These are phyloP conservation scores for Palloptera scutellata DNA, from an alignment of 2,888 invertebrate genomes.

Conservation along the genomic window DNA sequence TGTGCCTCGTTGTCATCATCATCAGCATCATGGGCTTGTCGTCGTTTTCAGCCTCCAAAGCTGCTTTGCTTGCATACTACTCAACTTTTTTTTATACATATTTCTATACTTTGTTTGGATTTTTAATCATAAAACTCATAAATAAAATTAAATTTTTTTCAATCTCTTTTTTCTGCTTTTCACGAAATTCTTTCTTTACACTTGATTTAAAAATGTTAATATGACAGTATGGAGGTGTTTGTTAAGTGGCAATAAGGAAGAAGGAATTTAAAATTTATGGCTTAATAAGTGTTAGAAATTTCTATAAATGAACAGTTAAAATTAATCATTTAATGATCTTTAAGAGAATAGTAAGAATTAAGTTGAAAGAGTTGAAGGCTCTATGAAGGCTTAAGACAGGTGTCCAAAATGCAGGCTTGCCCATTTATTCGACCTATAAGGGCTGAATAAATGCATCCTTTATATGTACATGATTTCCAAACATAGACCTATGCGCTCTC, in stretches of 20 bases:
- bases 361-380: no score
- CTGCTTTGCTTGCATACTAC: no score
- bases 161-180: no score
- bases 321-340: no score
- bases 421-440: no score
- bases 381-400: no score
- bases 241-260: slow-evolving; percentile 15
- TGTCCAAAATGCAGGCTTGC: no score
- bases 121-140: slow-evolving; percentile 19
- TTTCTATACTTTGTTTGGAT: background rate
- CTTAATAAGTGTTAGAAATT: slow-evolving; percentile 24
- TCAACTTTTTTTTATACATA: background rate
- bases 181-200: background rate
- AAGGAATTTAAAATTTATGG: slow-evolving; percentile 25
- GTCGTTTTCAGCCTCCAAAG: no score
- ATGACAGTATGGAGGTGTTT: slow-evolving; percentile 15
- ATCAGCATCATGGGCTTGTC: background rate
- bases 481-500: no score
- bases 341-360: no score
- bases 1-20: slow-evolving; percentile 2
- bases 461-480: no score
- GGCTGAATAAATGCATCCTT: no score
- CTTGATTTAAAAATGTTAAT: background rate
- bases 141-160: slow-evolving; percentile 5
- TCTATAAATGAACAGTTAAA: background rate